These are phyloP conservation scores for Halesus radiatus DNA, from an alignment of 1,140 invertebrate genomes.

Conservation along the genomic window DNA sequence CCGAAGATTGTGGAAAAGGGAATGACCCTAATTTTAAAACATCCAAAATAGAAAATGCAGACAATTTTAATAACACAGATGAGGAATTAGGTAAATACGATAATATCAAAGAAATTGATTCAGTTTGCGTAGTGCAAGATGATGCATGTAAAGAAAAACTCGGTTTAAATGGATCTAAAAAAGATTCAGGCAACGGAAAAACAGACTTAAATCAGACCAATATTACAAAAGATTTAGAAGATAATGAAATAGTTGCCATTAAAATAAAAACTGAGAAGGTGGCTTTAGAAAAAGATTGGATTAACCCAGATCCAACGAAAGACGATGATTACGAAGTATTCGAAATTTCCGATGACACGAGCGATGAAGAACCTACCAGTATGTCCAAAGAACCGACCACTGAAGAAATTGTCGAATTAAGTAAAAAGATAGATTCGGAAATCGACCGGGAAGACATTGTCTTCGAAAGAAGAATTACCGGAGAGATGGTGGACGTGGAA, in stretches of 20 bases:
- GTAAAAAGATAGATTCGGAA: conserved; percentile 65
- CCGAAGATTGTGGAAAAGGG: neutral
- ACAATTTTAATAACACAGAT: neutral
- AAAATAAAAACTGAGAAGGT: neutral
- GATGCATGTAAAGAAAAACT: neutral
- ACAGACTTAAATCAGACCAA: no score
- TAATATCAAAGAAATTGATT: neutral
- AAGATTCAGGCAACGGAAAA: no score
- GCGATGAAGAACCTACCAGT: conserved; percentile 62
- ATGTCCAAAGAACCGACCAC: conserved; percentile 62
- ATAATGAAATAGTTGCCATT: no score
- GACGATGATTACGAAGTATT: conserved; percentile 53
- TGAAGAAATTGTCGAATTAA: conserved; percentile 59
- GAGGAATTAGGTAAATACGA: conserved; percentile 5
- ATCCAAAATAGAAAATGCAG: neutral
- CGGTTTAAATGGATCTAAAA: no score
- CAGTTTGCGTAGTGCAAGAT: neutral
- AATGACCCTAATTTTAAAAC: neutral
- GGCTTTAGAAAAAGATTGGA: neutral
- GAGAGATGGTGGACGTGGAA: conserved; percentile 54
- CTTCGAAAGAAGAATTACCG: conserved; percentile 38
- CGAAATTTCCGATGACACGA: conserved; percentile 67
- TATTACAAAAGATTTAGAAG: no score
- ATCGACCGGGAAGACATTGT: conserved; percentile 60
- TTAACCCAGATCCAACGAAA: neutral